Evolutionary conservation across 2,113 vertebrate species (phyloP), one percentile per base, ranked within the genome.

Genomic region (Platichthys stellatus): DNA sequence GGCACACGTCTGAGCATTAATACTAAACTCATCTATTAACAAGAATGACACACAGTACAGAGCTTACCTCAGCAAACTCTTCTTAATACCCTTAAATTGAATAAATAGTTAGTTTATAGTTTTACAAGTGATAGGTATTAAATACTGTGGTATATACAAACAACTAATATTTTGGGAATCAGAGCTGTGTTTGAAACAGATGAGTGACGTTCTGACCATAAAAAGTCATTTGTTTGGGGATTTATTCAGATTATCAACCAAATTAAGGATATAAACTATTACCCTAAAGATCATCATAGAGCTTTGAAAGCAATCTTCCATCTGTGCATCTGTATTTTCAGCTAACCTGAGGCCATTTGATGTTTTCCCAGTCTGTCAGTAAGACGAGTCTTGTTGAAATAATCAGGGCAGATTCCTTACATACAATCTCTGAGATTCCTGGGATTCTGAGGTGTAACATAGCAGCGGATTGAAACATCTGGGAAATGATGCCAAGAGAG

Each of bases 401-500:
- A 75, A 47, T 14, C 18, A 11, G 2, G 9, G 9, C 8, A 8
- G 23, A 54, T 78, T 81, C 31, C 24, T 51, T 8, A 4, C 0
- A 14, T 35, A 5, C 5, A 62, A 10, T 76, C 28, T 24, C 7
- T 4, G 6, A 64, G 47, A 79, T 72, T 76, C 53, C 82, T 70
- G 63, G 12, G 12, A 64, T 14, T 68, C n/a, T n/a, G 77, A 86
- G 73, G 72, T 84, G 78, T 40, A 69, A 76, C 69, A 76, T 80
- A 64, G 72, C 82, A 77, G 60, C 63, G 13, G 20, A 69, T 17
- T 84, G 12, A 83, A 80, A 81, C 78, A 80, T 86, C 69, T 89
- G 83, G 78, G 78, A 83, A 84, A 81, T 63, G 17, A 79, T 88
- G 80, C 69, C 79, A 84, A 62, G 70, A 63, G 79, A 76, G 74